These are phyloP conservation scores for Cylloceria caligata DNA, from an alignment of 2,888 invertebrate genomes.

Conservation along the genomic window DNA sequence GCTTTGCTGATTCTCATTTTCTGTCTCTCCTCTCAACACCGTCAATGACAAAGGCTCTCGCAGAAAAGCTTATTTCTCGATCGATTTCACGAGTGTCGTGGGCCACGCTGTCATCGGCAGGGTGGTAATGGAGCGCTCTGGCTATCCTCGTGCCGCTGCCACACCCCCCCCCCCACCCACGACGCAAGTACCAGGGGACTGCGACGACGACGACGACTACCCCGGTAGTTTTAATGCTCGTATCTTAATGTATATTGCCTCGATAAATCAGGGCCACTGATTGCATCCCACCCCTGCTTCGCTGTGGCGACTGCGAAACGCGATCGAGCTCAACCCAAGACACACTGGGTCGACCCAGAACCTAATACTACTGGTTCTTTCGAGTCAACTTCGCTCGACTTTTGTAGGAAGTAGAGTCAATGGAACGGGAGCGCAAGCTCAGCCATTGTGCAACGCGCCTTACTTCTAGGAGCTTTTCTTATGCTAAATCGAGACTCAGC, in stretches of 20 bases:
- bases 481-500: constrained; percentile 76
- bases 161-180: constrained; percentile 41
- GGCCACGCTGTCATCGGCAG: constrained; percentile 70
- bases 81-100: constrained; percentile 68
- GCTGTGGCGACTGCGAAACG: constrained; percentile 45
- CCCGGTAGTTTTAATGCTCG: constrained; percentile 84
- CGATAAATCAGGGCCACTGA: constrained; percentile 84
- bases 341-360: constrained; percentile 48
- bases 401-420: neutral
- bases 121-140: constrained; percentile 77
- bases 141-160: constrained; percentile 40
- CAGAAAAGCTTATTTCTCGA: constrained; percentile 69
- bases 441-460: constrained; percentile 75
- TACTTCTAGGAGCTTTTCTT: constrained; percentile 79
- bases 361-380: constrained; percentile 26
- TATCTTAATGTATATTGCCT: constrained; percentile 85
- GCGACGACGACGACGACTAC: constrained; percentile 76
- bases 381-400: constrained; percentile 22
- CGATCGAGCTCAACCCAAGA: constrained; percentile 47
- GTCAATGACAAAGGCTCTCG: constrained; percentile 18
- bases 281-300: constrained; percentile 80
- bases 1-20: constrained; percentile 5
- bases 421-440: constrained; percentile 51
- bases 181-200: constrained; percentile 66
- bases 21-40: constrained; percentile 6